Evolutionary conservation across 2,888 invertebrate genomes (phyloP).

Genomic region (Tetranychus piercei): DNA sequence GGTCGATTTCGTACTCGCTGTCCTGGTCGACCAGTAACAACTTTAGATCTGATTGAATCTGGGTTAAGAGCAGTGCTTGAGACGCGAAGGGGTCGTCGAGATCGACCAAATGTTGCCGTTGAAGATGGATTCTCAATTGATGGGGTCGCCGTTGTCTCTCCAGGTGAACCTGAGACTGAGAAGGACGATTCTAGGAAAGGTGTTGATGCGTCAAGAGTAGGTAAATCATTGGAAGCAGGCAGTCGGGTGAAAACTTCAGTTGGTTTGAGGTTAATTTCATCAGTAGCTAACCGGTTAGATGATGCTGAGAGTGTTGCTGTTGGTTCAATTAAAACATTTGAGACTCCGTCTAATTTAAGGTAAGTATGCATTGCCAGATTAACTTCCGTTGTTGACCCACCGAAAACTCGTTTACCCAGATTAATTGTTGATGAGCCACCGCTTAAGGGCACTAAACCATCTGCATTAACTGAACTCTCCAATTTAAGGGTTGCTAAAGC

Average conservation of each 20-base stretch:
- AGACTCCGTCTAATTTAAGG: conserved; percentile 24
- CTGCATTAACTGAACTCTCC: conserved; percentile 22
- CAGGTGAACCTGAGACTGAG: background rate
- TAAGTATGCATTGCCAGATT: conserved; percentile 26
- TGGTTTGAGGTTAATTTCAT: background rate
- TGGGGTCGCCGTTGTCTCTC: background rate
- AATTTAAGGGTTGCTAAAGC: conserved; percentile 22
- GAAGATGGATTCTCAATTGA: background rate
- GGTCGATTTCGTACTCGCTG: conserved; percentile 23
- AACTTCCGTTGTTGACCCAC: conserved; percentile 27
- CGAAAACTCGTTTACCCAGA: conserved; percentile 25
- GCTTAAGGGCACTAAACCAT: conserved; percentile 23
- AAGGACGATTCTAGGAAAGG: background rate
- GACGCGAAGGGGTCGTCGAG: conserved; percentile 14
- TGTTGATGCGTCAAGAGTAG: background rate
- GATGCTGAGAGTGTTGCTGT: background rate
- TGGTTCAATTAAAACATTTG: conserved; percentile 22
- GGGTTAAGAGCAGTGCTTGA: conserved; percentile 15
- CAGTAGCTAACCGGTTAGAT: conserved; percentile 1
- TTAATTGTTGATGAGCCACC: conserved; percentile 24
- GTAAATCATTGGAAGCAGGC: background rate
- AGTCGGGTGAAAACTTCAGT: background rate
- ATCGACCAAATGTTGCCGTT: background rate
- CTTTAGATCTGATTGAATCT: conserved; percentile 17
- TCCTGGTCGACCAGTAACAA: conserved; percentile 24